Evolutionary conservation across 2,113 vertebrate species (phyloP), one percentile per base, ranked within the genome.

Genomic region (Sialia sialis): DNA sequence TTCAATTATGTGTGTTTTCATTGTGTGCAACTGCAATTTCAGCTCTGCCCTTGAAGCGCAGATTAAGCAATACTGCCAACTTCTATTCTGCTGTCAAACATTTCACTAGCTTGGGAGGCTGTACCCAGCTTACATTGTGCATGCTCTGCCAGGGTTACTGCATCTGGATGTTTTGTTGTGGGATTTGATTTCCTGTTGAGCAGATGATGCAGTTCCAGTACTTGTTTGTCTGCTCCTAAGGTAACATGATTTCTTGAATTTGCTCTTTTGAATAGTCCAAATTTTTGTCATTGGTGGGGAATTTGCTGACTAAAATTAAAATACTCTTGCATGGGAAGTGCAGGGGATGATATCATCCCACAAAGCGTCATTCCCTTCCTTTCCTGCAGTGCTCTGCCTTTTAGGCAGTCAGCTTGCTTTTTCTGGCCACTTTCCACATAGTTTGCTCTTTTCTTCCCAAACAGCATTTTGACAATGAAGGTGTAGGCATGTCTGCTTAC

Each of bases 11-110:
- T 59, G 4, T 30, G 27, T 77, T 39, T 36, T 7, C 13, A 30
- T 10, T 46, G 5, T 56, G 74, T 66, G 58, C 32, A 43, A 68
- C 55, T 58, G 38, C 2, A 3, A 46, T 73, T 93, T 67, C 55
- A 78, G 43, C n/a, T 92, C 55, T 96, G 54, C 34, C 67, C 85
- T 96, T 94, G 67, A 95, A 95, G 85, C 4, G 32, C 10, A 68
- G 49, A 87, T 90, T 60, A 69, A 92, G 69, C 69, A 78, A 10
- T 43, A 87, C n/a, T 80, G 58, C 34, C 79, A 90, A 21, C 38
- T 63, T 74, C 11, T 70, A 64, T 63, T 91, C 32, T 84, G 80
- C 39, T 82, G 49, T 95, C 74, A 91, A 49, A 68, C 46, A 13
- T 95, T 87, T 93, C 78, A 41, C 59, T 43, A 72, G n/a, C 44